These are phyloP conservation scores for Thamnophis sirtalis DNA, from an alignment of 2,113 vertebrate genomes.

Conservation along the genomic window DNA sequence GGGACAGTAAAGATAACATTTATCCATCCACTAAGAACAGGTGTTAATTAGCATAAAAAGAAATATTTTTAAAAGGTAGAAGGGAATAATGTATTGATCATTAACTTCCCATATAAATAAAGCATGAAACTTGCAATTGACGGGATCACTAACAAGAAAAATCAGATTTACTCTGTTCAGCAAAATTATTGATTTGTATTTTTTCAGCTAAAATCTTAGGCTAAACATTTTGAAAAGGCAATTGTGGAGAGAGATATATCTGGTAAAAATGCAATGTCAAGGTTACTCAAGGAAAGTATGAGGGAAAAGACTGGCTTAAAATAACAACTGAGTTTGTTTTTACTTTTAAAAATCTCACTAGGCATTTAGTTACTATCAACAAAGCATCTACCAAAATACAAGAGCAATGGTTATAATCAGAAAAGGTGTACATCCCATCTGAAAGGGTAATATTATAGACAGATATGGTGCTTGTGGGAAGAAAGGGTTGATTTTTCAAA, in stretches of 20 bases:
- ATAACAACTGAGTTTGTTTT: conserved; percentile 21
- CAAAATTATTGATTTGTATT: conserved; percentile 33
- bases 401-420: conserved; percentile 37
- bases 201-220: conserved; percentile 34
- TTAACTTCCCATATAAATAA: conserved; percentile 23
- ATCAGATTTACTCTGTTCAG: conserved; percentile 49
- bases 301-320: conserved; percentile 31
- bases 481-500: conserved; percentile 1
- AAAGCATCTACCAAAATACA: conserved; percentile 63
- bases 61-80: conserved; percentile 34
- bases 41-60: conserved; percentile 63
- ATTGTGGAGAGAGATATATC: conserved; percentile 23
- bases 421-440: conserved; percentile 14
- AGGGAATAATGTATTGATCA: conserved; percentile 52
- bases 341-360: conserved; percentile 61
- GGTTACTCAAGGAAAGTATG: conserved; percentile 11
- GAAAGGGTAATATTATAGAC: conserved; percentile 20
- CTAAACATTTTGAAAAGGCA: conserved; percentile 29
- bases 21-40: conserved; percentile 67
- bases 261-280: conserved; percentile 27
- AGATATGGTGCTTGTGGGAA: conserved; percentile 5
- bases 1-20: conserved; percentile 60
- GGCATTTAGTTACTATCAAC: conserved; percentile 65
- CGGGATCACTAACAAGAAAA: conserved; percentile 58
- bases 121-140: conserved; percentile 47